A percentile compares a stretch with the other conserved stretches of the same genome.
Conservation (phyloP, 2,113 vertebrate species). For the Eonycteris spelaea region DNA sequence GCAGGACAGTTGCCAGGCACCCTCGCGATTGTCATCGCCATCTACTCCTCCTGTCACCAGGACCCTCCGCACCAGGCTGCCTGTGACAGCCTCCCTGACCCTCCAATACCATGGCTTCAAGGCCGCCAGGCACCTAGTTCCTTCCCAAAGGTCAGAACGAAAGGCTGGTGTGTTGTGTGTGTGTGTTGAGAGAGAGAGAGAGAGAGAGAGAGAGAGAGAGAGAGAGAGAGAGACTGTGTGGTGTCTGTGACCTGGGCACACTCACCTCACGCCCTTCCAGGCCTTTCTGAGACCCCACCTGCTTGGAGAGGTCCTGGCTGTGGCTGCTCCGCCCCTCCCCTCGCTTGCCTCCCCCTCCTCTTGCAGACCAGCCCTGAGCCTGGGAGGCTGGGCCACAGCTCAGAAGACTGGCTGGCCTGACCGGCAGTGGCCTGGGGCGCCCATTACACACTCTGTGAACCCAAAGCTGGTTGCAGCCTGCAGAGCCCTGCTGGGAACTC, state of each 20-base stretch:
- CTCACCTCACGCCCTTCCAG: background rate
- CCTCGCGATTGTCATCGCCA: background rate
- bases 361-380: background rate
- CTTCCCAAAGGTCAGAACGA: background rate
- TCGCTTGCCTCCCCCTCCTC: fast-evolving
- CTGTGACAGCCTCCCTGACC: too few relatives aligned
- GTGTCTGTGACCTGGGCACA: too few relatives aligned
- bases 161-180: too few relatives aligned
- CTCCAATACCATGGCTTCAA: too few relatives aligned
- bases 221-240: too few relatives aligned
- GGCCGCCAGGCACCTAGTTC: background rate
- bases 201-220: too few relatives aligned
- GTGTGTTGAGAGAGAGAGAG: too few relatives aligned
- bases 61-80: background rate
- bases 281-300: background rate
- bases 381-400: background rate
- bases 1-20: background rate
- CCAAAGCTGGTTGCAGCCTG: background rate
- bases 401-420: background rate
- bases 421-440: background rate
- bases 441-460: background rate
- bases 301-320: background rate
- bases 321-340: background rate
- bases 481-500: background rate
- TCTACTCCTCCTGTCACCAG: too few relatives aligned